Conservation (phyloP, 2,113 vertebrate genomes). For the Pelecanoides urinatrix region DNA sequence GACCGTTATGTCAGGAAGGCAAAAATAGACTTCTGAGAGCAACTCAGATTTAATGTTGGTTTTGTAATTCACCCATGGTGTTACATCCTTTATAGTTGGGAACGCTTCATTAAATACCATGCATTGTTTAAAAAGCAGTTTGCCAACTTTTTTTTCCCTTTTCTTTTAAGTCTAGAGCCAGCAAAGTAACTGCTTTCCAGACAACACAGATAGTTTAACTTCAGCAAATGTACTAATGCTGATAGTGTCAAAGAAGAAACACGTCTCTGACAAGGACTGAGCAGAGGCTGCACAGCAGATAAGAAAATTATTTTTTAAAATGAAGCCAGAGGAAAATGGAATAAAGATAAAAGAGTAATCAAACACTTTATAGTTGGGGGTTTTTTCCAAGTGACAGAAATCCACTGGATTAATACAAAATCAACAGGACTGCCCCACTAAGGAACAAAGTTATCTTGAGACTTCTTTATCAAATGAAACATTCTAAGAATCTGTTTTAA, state of each 20-base stretch:
- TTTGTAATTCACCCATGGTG: constrained; percentile 7
- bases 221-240: constrained; percentile 48
- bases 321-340: constrained; percentile 48
- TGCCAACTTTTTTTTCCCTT: constrained; percentile 5
- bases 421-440: neutral
- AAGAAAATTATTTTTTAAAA: constrained; percentile 66
- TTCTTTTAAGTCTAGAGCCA: constrained; percentile 45
- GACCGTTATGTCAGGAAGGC: neutral
- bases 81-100: neutral
- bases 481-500: constrained; percentile 41
- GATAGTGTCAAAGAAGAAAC: constrained; percentile 52
- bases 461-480: constrained; percentile 51
- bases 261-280: constrained; percentile 37
- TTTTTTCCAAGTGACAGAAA: constrained; percentile 39
- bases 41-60: neutral
- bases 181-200: neutral
- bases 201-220: constrained; percentile 50
- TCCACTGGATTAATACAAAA: constrained; percentile 52
- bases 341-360: constrained; percentile 68
- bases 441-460: constrained; percentile 65
- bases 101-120: constrained; percentile 39
- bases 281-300: constrained; percentile 49
- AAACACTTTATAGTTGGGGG: constrained; percentile 13
- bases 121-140: constrained; percentile 16
- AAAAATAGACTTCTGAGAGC: neutral